Evolutionary conservation across 2,113 vertebrate genomes (phyloP), one percentile per base, ranked within the genome.

Genomic region (western clawed frog (Xenopus tropicalis)): DNA sequence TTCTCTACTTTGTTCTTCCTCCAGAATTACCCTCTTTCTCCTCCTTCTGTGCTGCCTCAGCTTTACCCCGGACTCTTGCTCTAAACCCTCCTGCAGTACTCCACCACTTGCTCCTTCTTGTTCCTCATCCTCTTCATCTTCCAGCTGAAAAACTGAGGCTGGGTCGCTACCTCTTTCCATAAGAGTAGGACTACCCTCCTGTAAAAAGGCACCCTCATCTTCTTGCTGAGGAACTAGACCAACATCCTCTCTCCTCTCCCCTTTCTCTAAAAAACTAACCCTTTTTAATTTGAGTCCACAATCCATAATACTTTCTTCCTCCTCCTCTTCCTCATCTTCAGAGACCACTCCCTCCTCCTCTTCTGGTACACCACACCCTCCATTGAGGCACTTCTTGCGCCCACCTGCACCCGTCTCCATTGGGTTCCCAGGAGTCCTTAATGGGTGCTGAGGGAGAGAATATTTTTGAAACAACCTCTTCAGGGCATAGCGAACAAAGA

Each of bases 181-280:
- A 94, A 98, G 93, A 9, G 95, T 98, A 78, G 96, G 96, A 79
- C 96, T 98, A 1, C 97, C 96, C 58, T 98, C 96, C 68, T 97
- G 95, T 43, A 97, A 78, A 80, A 95, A 93, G 23, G 86, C 91
- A 69, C 89, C 88, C 0, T 94, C 91, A 78, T 88, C 81, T 11
- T 74, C 72, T 44, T 67, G 72, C 25, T 69, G 73, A 7, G 66
- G 20, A 72, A 77, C n/a, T 22, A 82, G 44, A 66, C 83, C 10
- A 12, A 84, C 88, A 3, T 80, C 80, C 0, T 81, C 71, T 13
- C 4, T 13, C 7, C 89, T 91, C 6, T 93, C 89, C 0, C 86
- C 90, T 51, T 93, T 93, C 84, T 98, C 96, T 0, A 93, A 92
- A 77, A 99, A 99, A 86, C 96, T 99, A 78, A 99, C 97, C 84